A percentile compares a stretch with the other conserved stretches of the same genome.
Conservation (phyloP, 2,113 vertebrate genomes). For the Synchiropus splendidus region DNA sequence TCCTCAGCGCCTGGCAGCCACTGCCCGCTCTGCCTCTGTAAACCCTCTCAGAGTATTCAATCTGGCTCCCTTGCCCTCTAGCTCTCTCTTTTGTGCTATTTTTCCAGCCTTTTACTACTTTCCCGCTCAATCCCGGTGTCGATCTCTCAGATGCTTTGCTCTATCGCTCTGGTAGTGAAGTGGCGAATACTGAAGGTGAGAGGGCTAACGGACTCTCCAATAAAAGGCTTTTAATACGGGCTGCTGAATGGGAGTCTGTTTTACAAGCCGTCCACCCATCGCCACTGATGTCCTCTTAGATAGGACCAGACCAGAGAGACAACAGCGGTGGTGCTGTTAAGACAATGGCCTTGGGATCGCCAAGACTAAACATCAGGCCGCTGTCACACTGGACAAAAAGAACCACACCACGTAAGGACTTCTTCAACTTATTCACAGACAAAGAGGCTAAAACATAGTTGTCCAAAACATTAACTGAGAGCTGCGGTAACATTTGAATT, state of each 20-base stretch:
- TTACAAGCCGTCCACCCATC: slow-evolving; percentile 39
- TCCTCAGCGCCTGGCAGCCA: slow-evolving; percentile 55
- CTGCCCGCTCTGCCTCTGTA: slow-evolving; percentile 33
- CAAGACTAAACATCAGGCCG: too few relatives aligned
- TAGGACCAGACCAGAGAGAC: slow-evolving; percentile 18
- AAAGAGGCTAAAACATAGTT: too few relatives aligned
- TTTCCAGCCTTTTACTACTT: slow-evolving; percentile 34
- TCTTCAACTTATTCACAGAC: too few relatives aligned
- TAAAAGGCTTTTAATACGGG: slow-evolving; percentile 50
- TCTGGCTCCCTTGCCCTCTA: slow-evolving; percentile 31
- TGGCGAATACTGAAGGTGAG: slow-evolving; percentile 38
- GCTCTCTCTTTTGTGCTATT: slow-evolving; percentile 42
- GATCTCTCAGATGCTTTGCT: slow-evolving; percentile 41
- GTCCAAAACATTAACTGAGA: too few relatives aligned
- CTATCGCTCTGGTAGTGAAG: slow-evolving; percentile 38
- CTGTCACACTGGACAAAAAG: too few relatives aligned
- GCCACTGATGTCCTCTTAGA: slow-evolving; percentile 17
- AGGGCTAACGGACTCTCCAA: slow-evolving; percentile 49
- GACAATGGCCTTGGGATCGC: too few relatives aligned
- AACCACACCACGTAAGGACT: too few relatives aligned
- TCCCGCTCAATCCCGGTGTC: slow-evolving; percentile 25
- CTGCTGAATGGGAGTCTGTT: slow-evolving; percentile 54
- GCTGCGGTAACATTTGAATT: too few relatives aligned
- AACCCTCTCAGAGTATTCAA: slow-evolving; percentile 34
- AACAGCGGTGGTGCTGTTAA: neutral